Evolutionary conservation across 2,888 invertebrate genomes (phyloP).

Genomic region (Drosophila lacicola): DNA sequence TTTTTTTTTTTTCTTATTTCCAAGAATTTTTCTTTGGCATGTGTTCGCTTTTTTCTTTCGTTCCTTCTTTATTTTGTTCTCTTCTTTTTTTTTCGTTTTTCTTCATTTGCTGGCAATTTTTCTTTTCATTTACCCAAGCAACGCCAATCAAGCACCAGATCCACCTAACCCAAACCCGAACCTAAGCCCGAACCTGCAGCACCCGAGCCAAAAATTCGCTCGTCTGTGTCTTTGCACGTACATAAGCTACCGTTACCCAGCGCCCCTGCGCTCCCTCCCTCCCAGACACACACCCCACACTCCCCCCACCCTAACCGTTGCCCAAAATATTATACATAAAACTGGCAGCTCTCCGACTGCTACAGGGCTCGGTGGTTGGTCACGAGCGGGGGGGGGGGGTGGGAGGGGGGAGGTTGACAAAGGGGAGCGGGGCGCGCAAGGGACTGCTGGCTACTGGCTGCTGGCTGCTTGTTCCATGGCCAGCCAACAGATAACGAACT

Average conservation of each 20-base stretch:
- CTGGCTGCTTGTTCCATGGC: slow-evolving; percentile 16
- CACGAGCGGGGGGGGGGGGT: background rate
- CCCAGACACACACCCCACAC: background rate
- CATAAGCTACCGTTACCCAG: slow-evolving; percentile 33
- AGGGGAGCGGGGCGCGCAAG: background rate
- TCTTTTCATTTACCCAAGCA: slow-evolving; percentile 68
- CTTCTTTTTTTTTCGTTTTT: slow-evolving; percentile 23
- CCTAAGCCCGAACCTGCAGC: background rate
- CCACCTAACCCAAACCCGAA: slow-evolving; percentile 22
- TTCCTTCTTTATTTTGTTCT: background rate
- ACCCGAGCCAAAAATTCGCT: slow-evolving; percentile 11
- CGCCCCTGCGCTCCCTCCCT: background rate
- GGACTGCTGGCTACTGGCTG: slow-evolving; percentile 1
- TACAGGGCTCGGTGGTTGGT: background rate
- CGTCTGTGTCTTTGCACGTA: slow-evolving; percentile 13
- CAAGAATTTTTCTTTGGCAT: slow-evolving; percentile 64
- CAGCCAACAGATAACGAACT: slow-evolving; percentile 67
- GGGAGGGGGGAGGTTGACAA: slow-evolving; percentile 4
- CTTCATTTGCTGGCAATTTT: slow-evolving; percentile 72
- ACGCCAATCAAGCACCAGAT: slow-evolving; percentile 59
- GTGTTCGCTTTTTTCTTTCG: slow-evolving; percentile 23
- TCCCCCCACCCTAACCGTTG: slow-evolving; percentile 5
- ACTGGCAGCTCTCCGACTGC: slow-evolving; percentile 27
- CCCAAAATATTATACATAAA: slow-evolving; percentile 65
- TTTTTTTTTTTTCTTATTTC: slow-evolving; percentile 34